Conservation (phyloP, 2,888 invertebrate species). For the Nymphalis urticae region DNA sequence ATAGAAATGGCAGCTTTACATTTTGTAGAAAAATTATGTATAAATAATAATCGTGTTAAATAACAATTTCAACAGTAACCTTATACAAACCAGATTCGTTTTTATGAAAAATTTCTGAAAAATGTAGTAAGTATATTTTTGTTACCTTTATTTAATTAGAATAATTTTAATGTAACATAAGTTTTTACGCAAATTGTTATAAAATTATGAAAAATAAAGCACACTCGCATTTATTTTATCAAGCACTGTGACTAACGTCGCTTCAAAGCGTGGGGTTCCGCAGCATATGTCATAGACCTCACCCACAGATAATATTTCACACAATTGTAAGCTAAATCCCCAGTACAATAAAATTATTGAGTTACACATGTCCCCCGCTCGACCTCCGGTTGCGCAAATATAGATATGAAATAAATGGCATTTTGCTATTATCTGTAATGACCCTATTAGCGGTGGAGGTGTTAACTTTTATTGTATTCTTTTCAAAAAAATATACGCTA, state of each 20-base stretch:
- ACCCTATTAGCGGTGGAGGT: conserved; percentile 60
- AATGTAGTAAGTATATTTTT: too few species aligned
- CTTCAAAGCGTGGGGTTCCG: conserved; percentile 48
- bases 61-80: too few species aligned
- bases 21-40: not conserved
- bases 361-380: conserved; percentile 66
- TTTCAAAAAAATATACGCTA: conserved; percentile 16
- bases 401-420: conserved; percentile 72
- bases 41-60: too few species aligned
- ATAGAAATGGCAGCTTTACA: conserved; percentile 7
- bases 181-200: conserved; percentile 1
- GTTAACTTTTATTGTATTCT: conserved; percentile 49
- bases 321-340: conserved; percentile 70
- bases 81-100: too few species aligned
- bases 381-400: conserved; percentile 63
- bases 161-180: too few species aligned
- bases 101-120: too few species aligned
- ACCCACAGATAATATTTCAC: conserved; percentile 69
- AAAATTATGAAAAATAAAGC: not conserved
- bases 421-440: conserved; percentile 64
- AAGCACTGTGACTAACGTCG: conserved; percentile 36
- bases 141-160: too few species aligned
- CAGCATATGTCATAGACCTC: conserved; percentile 56
- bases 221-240: conserved; percentile 25
- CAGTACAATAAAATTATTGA: conserved; percentile 64